Base-by-base conservation (phyloP, 2,888 invertebrate genomes). In the Troides helena region DNA sequence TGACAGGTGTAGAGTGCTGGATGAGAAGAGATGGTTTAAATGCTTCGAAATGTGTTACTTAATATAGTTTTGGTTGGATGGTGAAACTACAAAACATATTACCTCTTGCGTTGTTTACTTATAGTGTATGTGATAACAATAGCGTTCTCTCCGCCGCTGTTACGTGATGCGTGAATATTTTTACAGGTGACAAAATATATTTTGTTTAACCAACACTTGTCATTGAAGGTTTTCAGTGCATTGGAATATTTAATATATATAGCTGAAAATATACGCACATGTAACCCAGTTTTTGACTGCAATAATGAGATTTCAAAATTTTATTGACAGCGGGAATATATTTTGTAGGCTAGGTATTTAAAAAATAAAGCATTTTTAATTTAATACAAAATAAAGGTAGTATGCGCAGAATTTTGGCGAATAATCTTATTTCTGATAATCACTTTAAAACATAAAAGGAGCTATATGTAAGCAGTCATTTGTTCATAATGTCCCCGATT, bases 121-220 rank as follows among this genome's bases (percentile, higher is more conserved):
- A 21, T 58, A 43, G 14, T 14, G 25, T 10, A 36, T 53, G 21
- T 43, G 25, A 8, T 53, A 68, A 53, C 23, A 59, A 21, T 68
- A 50, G 43, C 53, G 65, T 65, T 61, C 57, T 56, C 25, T 30
- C 57, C 17, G 25, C 5, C 17, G 21, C 2, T 8, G 30, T 8
- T 56, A 25, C n/a, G 21, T 64, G 59, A 62, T 62, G 23, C 18
- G 58, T 62, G 25, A 62, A 50, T 69, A 50, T 66, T 69, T 50
- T 62, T 25, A 62, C 69, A 69, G 69, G 43, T 69, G 69, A 46
- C 39, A 21, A 21, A 36, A n/a, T 39, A 4, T 39, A 21, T 18
- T 21, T 14, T 57, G 57, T 57, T n/a, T 50, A 50, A 50, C 50
- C 14, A 50, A 50, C 14, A 50, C 50, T 39, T 39, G 50, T 50